Evolutionary conservation across 2,888 invertebrate genomes (phyloP), one percentile per base, ranked within the genome.

Genomic region (Rotaria magnacalcarata): DNA sequence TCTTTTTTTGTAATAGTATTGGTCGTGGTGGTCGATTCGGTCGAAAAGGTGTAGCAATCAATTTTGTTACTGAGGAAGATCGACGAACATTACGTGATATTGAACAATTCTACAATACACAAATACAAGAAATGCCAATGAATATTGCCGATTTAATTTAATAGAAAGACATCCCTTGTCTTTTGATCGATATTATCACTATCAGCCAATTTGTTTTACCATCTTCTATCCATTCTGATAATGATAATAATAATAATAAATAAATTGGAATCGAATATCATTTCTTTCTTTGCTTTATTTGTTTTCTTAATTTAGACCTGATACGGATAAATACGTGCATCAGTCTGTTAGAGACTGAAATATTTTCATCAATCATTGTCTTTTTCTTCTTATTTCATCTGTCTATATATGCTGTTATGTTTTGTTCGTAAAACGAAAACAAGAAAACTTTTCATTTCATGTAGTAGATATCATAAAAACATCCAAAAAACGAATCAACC

Each of bases 71-170:
- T 91, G 96, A 95, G n/a, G 99, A 99, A 91, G 99, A 99, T 91
- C 97, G 99, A 90, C 94, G 97, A 91, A 99, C 98, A 92, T 93
- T 99, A 88, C 93, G 98, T 91, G 99, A 99, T 91, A 99, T 99
- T 92, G 99, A 99, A 92, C 98, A 99, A 93, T 99, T 98, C 93
- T 99, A 99, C 92, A 97, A 97, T 0, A 99, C 99, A 86, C 98
- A 99, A 92, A 98, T 99, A 91, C 99, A 99, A 91, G 98, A 99
- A 92, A 99, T 99, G 99, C 99, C 99, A 74, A 93, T 93, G 93
- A 93, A 93, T 54, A 85, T 86, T 56, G 86, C 86, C 52, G 86
- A 86, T 86, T 52, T 86, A 50, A 86, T 86, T 86, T 86, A 75
- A 85, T 34, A 52, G 11, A 75, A 34, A 67, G 67, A 67, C 67